Base-by-base conservation (phyloP, 2,888 invertebrate genomes). In the Meiosimyza platycephala region DNA sequence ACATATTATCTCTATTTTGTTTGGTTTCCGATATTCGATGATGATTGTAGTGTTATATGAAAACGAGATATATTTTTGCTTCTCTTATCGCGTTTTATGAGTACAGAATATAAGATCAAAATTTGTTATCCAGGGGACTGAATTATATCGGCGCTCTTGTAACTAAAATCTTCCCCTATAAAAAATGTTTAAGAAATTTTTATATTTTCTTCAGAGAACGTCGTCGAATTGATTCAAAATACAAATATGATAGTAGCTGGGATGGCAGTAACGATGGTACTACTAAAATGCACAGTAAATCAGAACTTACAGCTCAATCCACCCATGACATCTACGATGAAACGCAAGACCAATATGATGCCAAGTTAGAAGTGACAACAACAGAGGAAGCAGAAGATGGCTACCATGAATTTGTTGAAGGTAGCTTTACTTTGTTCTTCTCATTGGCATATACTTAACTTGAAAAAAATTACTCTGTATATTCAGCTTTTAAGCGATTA, bases 151-250 rank as follows among this genome's bases (percentile, higher is more conserved):
- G 0, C 28, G 28, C 3, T 28, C 22, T 28, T 4, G 28, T 28
- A 28, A 28, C 28, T 28, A 28, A 28, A 28, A 28, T 28, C 28
- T 28, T 28, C 4, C 28, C 28, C 40, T 40, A 1, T 9, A 40
- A 40, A 9, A 40, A 9, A 40, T 3, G 4, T 9, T 51, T 66
- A 60, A 33, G 12, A 15, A 52, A 12, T 50, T 73, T 66, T 57
- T 51, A n/a, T 18, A 64, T 50, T 16, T 6, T 1, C 9, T 40
- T 40, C 47, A 79, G 83, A 2, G 82, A 84, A 57, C 74, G 85
- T n/a, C 80, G 82, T 16, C 79, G 82, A 6, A 78, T 78, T 6
- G 82, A 62, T 22, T 1, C 51, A 6, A 0, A 79, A 77, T 76
- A 75, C 73, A 54, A 80, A 79, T 69, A 75, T 16, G 55, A 74